Evolutionary conservation across 2,797 vertebrate genomes (phyloP).

Genomic region (Uromys caudimaculatus): DNA sequence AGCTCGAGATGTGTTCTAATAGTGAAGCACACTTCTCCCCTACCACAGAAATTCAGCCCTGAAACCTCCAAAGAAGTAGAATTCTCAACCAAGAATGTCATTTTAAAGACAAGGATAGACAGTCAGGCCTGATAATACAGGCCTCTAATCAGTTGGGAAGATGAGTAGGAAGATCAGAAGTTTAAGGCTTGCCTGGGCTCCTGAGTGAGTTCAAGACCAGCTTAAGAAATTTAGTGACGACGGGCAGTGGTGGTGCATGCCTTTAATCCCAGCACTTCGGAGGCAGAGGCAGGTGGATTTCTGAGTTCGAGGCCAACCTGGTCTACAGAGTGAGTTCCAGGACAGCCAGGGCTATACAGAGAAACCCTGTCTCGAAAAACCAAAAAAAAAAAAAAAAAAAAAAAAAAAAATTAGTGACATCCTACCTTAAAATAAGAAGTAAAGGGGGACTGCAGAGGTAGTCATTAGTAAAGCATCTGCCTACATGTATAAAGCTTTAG

Average conservation of each 20-base stretch:
- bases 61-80: neutral
- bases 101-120: neutral
- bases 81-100: neutral
- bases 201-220: neutral
- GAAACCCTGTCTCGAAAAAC: too few species aligned
- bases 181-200: neutral
- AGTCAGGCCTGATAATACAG: neutral
- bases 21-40: neutral
- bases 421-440: neutral
- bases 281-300: too few species aligned
- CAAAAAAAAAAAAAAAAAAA: too few species aligned
- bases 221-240: neutral
- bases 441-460: too few species aligned
- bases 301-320: too few species aligned
- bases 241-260: too few species aligned
- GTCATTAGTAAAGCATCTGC: neutral
- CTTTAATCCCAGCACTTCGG: too few species aligned
- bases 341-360: too few species aligned
- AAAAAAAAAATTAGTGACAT: neutral
- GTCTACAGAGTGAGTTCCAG: too few species aligned
- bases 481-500: neutral
- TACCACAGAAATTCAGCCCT: neutral
- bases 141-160: neutral
- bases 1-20: neutral
- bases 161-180: neutral